Percentiles rank a stretch among this genome's conserved stretches.
Conservation (phyloP, 2,113 vertebrate genomes). For the Sarotherodon lohbergeri region DNA sequence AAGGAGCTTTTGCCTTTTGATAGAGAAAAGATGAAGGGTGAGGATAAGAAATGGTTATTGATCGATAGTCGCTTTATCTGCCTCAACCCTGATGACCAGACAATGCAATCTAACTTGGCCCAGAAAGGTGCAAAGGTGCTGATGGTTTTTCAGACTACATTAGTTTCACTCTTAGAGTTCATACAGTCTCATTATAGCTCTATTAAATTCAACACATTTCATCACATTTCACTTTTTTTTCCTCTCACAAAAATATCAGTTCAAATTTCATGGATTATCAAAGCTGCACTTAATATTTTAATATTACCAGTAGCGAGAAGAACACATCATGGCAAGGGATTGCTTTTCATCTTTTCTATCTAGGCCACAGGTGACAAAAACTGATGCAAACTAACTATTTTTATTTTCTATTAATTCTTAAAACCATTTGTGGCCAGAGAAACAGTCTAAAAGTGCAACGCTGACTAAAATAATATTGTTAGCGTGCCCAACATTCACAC, state of each 20-base stretch:
- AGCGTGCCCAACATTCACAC: neutral
- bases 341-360: neutral
- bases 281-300: neutral
- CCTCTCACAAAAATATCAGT: neutral
- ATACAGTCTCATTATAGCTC: neutral
- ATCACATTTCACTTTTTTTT: neutral
- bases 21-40: conserved; percentile 72
- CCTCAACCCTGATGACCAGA: conserved; percentile 57
- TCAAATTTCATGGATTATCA: neutral
- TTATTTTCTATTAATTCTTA: neutral
- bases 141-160: conserved; percentile 44
- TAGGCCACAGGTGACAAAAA: neutral
- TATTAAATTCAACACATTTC: neutral
- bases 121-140: conserved; percentile 47
- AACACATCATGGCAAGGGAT: neutral
- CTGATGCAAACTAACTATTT: neutral
- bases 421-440: neutral
- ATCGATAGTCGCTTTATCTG: conserved; percentile 71
- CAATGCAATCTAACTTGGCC: conserved; percentile 61
- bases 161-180: conserved; percentile 15
- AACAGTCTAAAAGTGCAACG: neutral
- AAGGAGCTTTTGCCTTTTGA: conserved; percentile 67
- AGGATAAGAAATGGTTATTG: conserved; percentile 77
- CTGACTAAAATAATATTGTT: neutral
- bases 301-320: neutral